Conservation (phyloP, 2,888 invertebrate species). For the Halictus quadricinctus region DNA sequence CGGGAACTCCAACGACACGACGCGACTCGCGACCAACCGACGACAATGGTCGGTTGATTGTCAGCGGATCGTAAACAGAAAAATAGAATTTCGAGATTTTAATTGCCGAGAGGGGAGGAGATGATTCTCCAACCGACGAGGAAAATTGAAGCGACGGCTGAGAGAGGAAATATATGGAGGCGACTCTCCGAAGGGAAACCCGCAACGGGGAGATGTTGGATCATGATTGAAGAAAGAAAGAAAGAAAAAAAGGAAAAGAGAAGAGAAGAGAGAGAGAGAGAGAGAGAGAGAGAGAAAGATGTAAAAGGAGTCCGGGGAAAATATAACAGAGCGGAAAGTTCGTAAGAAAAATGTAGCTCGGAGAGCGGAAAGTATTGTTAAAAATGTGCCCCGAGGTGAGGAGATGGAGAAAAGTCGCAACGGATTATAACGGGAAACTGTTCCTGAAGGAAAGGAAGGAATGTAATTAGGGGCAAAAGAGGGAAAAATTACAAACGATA, state of each 20-base stretch:
- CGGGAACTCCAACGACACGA: neutral
- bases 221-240: constrained; percentile 8
- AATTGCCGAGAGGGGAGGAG: neutral
- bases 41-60: constrained; percentile 2
- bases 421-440: constrained; percentile 9
- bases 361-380: constrained; percentile 24
- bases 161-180: neutral
- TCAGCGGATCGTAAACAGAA: neutral
- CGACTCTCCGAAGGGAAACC: neutral
- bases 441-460: neutral
- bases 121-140: neutral
- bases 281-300: neutral
- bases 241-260: neutral
- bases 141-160: neutral
- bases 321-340: constrained; percentile 8
- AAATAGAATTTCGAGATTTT: constrained; percentile 9
- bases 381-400: constrained; percentile 14
- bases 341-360: constrained; percentile 21
- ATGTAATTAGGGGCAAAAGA: neutral
- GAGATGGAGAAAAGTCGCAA: constrained; percentile 10
- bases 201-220: neutral
- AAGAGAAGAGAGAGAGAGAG: neutral
- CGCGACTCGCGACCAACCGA: neutral
- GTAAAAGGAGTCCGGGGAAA: constrained; percentile 8
- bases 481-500: constrained; percentile 23